A percentile compares a stretch with the other conserved stretches of the same genome.
Evolutionary conservation across 1,140 invertebrate species (phyloP).

Genomic region (Drosophila kepulauana): DNA sequence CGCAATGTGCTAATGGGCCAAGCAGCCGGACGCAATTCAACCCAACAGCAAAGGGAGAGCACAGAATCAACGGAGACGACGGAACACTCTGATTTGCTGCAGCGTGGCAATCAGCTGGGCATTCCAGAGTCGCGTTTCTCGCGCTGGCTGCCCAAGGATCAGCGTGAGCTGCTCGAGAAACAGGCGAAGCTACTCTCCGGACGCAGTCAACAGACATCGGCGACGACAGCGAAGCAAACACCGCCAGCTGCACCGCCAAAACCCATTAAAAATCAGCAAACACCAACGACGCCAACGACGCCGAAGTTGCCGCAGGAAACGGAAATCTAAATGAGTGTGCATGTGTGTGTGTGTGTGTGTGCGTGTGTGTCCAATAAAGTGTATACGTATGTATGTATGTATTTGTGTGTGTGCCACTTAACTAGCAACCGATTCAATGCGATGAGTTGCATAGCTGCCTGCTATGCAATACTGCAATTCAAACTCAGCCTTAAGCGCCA

Average conservation of each 20-base stretch:
- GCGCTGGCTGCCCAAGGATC: slow-evolving; percentile 82
- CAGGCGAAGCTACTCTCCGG: slow-evolving; percentile 75
- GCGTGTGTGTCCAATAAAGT: slow-evolving; percentile 31
- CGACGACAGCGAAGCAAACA: slow-evolving; percentile 13
- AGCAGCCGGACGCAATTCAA: slow-evolving; percentile 67
- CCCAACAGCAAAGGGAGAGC: slow-evolving; percentile 14
- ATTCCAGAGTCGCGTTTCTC: slow-evolving; percentile 80
- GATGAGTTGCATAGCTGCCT: slow-evolving; percentile 33
- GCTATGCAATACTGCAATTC: slow-evolving; percentile 28
- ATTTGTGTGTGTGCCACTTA: background rate
- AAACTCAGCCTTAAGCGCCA: background rate
- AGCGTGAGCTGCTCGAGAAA: slow-evolving; percentile 76
- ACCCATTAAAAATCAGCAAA: slow-evolving; percentile 34
- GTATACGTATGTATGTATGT: background rate
- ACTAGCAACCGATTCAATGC: background rate
- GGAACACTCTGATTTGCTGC: slow-evolving; percentile 65
- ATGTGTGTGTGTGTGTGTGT: slow-evolving; percentile 29
- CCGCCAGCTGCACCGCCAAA: slow-evolving; percentile 49
- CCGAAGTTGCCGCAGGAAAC: slow-evolving; percentile 75
- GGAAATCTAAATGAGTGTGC: slow-evolving; percentile 65
- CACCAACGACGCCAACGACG: slow-evolving; percentile 24
- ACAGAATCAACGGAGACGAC: background rate
- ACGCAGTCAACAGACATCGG: slow-evolving; percentile 43
- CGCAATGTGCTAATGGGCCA: slow-evolving; percentile 65
- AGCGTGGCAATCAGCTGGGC: slow-evolving; percentile 77